Evolutionary conservation across 2,888 invertebrate species (phyloP), one percentile per base, ranked within the genome.

Genomic region (Plebejus melissa): DNA sequence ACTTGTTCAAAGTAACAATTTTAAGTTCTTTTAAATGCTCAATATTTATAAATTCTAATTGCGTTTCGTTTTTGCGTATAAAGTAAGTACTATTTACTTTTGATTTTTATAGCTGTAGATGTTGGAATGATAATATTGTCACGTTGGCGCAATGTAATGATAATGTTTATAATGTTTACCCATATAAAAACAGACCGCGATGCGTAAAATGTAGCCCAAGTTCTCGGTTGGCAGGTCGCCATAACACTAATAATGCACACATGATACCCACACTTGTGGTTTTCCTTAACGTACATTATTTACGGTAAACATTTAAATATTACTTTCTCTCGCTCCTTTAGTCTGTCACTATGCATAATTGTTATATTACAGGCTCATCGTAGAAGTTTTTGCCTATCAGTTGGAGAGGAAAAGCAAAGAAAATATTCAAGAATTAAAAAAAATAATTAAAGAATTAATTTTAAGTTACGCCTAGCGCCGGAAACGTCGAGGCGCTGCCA

Each of bases 171-270:
- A 22, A 58, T 71, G 58, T 70, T 28, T 75, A 75, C 58, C 36
- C 70, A n/a, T 69, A 50, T 54, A 9, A 36, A 58, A 50, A 75
- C 58, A 74, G 77, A 78, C 77, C 72, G 74, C 75, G 78, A 77
- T 76, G 86, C 87, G 85, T 87, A 85, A 88, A 88, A 90, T 87
- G 83, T 89, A 84, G 89, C 81, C 80, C 90, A 80, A 81, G 83
- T 41, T 74, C 60, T 58, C 28, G 38, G 74, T 60, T 74, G 60
- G 36, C 28, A 65, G 22, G 46, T n/a, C 58, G 22, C 65, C 13
- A 3, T 74, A 38, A 65, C 74, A 74, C 65, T 41, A 9, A 32
- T n/a, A 28, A 46, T 16, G 46, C 16, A 32, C 28, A 54, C 50
- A 50, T 54, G 72, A 50, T 50, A 72, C 7, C 32, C 54, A 28